Evolutionary conservation across 2,797 vertebrate species (phyloP).

Genomic region (Triplophysa yarkandensis): DNA sequence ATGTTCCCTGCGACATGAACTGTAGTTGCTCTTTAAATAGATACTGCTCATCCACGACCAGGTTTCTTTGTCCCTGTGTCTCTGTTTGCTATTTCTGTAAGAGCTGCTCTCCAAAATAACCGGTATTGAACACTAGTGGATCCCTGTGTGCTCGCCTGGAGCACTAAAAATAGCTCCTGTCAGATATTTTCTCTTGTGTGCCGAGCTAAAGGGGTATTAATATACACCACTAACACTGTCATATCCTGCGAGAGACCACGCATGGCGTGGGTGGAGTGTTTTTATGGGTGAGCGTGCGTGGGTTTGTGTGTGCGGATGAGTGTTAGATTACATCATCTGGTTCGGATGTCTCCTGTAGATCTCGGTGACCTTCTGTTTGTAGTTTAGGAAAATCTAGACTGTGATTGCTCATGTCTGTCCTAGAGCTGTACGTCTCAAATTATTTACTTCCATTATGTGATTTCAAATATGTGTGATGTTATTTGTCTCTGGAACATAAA

Average conservation of each 20-base stretch:
- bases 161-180: constrained; percentile 79
- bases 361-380: constrained; percentile 22
- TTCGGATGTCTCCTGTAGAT: constrained; percentile 19
- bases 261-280: constrained; percentile 59
- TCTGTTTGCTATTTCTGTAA: constrained; percentile 60
- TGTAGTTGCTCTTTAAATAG: constrained; percentile 57
- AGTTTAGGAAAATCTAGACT: constrained; percentile 1
- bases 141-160: constrained; percentile 70
- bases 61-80: constrained; percentile 56
- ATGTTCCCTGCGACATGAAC: constrained; percentile 50
- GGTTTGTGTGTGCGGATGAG: constrained; percentile 16
- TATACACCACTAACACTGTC: constrained; percentile 73
- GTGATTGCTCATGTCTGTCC: not conserved
- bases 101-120: constrained; percentile 65
- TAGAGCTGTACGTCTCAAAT: not conserved
- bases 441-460: too few species aligned
- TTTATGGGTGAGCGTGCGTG: constrained; percentile 40
- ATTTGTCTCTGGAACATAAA: not conserved
- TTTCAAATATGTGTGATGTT: too few species aligned
- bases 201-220: constrained; percentile 71
- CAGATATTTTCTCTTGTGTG: constrained; percentile 77
- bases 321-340: constrained; percentile 20
- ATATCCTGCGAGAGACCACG: constrained; percentile 41
- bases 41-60: constrained; percentile 37
- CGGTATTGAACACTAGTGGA: constrained; percentile 70